A percentile compares a stretch with the other conserved stretches of the same genome.
Conservation (phyloP, 2,797 vertebrate genomes). For the Florisuga fusca region DNA sequence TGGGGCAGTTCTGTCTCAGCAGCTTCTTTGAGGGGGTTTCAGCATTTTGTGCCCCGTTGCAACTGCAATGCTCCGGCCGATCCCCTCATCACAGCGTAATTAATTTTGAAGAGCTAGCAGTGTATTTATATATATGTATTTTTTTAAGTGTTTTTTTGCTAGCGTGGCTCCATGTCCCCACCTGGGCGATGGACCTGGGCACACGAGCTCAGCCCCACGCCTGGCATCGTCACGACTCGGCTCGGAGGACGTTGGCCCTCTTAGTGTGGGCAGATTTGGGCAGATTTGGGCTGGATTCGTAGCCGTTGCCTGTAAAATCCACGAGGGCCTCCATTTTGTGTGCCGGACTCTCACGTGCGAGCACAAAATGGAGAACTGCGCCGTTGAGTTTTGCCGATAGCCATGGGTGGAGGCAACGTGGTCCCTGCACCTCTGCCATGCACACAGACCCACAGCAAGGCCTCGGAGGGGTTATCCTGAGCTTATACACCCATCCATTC, state of each 20-base stretch:
- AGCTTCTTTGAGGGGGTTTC: neutral
- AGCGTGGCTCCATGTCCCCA: rapidly evolving
- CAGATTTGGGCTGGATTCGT: neutral
- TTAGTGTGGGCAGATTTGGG: neutral
- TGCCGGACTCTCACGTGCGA: neutral
- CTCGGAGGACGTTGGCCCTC: rapidly evolving
- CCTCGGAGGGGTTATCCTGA: neutral
- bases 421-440: rapidly evolving
- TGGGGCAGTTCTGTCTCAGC: neutral
- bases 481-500: neutral
- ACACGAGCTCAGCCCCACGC: rapidly evolving
- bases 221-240: rapidly evolving
- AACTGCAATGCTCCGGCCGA: rapidly evolving
- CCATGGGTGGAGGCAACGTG: rapidly evolving
- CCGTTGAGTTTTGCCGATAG: neutral
- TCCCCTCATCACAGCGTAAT: rapidly evolving
- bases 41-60: neutral
- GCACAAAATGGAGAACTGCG: constrained; percentile 56
- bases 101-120: neutral
- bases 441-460: rapidly evolving
- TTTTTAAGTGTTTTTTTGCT: neutral
- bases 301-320: neutral
- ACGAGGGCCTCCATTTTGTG: constrained; percentile 59
- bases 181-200: too few relatives aligned
- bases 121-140: neutral